A percentile compares a stretch with the other conserved stretches of the same genome.
phyloP scores from a whole-genome alignment of 2,888 invertebrate species.

The Ferdinandea cuprea region DNA sequence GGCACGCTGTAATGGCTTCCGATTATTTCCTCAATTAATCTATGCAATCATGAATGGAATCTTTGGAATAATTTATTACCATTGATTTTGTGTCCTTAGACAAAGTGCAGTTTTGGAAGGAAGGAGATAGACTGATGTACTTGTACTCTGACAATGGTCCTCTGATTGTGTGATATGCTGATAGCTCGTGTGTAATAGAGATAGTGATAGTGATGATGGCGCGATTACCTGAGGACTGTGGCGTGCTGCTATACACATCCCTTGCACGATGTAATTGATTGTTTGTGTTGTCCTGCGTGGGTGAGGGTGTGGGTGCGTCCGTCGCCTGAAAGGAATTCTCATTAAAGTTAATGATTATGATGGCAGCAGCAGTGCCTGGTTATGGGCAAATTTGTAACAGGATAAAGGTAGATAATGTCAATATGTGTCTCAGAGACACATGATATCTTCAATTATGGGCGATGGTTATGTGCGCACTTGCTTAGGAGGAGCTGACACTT shows the following conservation, averaged over 20 bases:
- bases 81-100: slow-evolving; percentile 49
- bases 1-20: slow-evolving; percentile 62
- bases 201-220: slow-evolving; percentile 54
- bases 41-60: slow-evolving; percentile 61
- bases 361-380: slow-evolving; percentile 13
- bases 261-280: slow-evolving; percentile 59
- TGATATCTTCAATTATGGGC: slow-evolving; percentile 55
- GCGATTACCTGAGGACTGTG: slow-evolving; percentile 57
- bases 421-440: slow-evolving; percentile 31
- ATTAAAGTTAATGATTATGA: slow-evolving; percentile 54
- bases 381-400: slow-evolving; percentile 18
- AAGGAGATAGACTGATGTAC: neutral
- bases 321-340: slow-evolving; percentile 16
- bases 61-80: slow-evolving; percentile 62
- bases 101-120: neutral
- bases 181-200: slow-evolving; percentile 11
- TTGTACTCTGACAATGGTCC: slow-evolving; percentile 12
- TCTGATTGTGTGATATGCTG: slow-evolving; percentile 10
- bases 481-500: slow-evolving; percentile 32
- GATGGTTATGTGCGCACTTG: slow-evolving; percentile 11
- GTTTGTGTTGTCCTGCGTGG: slow-evolving; percentile 34
- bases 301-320: no score
- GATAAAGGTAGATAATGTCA: slow-evolving; percentile 38
- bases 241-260: slow-evolving; percentile 4
- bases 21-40: slow-evolving; percentile 69